Base-by-base conservation (phyloP, 1,140 invertebrate species). In the Lordiphosa stackelbergi region DNA sequence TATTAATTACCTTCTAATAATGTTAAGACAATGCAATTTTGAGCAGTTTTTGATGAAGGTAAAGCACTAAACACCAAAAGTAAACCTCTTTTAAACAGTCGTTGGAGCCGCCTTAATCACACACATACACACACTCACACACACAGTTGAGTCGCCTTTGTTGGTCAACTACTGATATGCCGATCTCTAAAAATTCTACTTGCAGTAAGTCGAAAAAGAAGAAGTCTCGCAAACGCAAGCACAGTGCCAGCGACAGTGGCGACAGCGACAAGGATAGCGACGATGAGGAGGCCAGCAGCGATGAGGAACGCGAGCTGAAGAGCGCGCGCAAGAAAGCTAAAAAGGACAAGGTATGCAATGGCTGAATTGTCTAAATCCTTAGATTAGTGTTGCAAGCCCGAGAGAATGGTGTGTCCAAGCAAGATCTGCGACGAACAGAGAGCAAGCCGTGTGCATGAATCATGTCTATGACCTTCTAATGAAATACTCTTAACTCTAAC, bases 321-420 rank as follows among this genome's bases (percentile, higher is more conserved):
- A 85, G 73, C 40, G 68, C 73, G 45, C 77, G 85, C 47, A 89
- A 88, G 54, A 89, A 88, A 57, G 88, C 88, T 46, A 90, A 90
- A 66, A 91, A 90, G 84, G 89, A 89, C 53, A 91, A 91, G 90
- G 90, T 91, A 90, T 69, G 68, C 70, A 47, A 55, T 47, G 28
- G 28, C 28, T 31, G 28, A 31, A 7, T 31, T 31, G 7, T 31
- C 28, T 31, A 8, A 8, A 8, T 7, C 28, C 28, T 31, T 8
- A 31, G 7, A 31, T 6, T 8, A 31, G 28, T 48, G 22, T 24
- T 24, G 22, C 22, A 24, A 24, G 22, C 22, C 22, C 22, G 43
- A 16, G 55, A 22, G 47, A 31, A 31, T 31, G 28, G 28, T 31
- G 28, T 31, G 6, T 8, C 6, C 28, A 7, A 8, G 28, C 28